These are phyloP conservation scores for Ichneumoninae sp. DNA, from an alignment of 2,888 invertebrate species.

Conservation along the genomic window DNA sequence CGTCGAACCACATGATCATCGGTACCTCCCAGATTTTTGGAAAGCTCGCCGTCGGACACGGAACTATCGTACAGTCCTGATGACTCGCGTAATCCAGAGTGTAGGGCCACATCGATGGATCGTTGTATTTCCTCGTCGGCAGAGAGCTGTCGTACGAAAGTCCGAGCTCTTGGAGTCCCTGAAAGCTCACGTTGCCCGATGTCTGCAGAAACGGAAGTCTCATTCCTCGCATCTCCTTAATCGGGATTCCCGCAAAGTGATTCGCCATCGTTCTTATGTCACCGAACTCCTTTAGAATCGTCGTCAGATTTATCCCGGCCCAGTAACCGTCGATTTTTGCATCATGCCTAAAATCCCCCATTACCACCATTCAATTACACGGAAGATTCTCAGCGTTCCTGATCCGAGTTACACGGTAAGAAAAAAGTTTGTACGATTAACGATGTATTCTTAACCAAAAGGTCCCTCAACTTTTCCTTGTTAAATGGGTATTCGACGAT, in stretches of 20 bases:
- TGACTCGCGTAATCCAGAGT: conserved; percentile 87
- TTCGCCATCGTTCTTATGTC: conserved; percentile 80
- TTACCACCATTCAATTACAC: background rate
- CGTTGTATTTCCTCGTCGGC: conserved; percentile 84
- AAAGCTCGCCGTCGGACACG: conserved; percentile 86
- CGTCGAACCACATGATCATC: conserved; percentile 86
- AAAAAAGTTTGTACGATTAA: background rate
- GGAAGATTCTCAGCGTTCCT: background rate
- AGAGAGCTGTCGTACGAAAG: conserved; percentile 88
- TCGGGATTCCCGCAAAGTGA: conserved; percentile 81
- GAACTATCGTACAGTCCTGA: conserved; percentile 86
- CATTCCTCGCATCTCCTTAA: conserved; percentile 77
- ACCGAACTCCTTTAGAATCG: conserved; percentile 80
- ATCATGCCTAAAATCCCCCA: conserved; percentile 54
- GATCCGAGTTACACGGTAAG: too few relatives aligned
- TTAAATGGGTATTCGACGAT: too few relatives aligned
- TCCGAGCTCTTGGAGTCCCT: conserved; percentile 85
- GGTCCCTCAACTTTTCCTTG: too few relatives aligned
- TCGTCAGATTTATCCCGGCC: conserved; percentile 75
- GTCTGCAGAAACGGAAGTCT: conserved; percentile 87
- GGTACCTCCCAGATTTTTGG: conserved; percentile 89
- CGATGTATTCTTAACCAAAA: background rate
- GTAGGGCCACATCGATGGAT: conserved; percentile 88
- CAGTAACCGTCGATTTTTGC: conserved; percentile 76
- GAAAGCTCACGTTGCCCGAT: conserved; percentile 86